Evolutionary conservation across 2,888 invertebrate species (phyloP).

Genomic region (Dynastes hyllus): DNA sequence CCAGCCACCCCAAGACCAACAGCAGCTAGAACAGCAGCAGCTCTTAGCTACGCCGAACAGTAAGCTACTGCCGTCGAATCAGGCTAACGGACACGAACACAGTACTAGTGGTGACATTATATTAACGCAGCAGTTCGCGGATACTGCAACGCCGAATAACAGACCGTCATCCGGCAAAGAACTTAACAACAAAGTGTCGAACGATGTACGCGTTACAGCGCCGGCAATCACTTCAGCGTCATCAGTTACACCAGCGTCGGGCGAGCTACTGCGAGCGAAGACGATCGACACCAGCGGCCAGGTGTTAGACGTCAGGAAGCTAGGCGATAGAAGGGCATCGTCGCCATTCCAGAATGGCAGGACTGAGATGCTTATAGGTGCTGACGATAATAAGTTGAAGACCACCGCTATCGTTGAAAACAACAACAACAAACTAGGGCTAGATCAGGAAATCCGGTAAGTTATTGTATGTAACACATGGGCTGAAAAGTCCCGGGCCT

Average conservation of each 20-base stretch:
- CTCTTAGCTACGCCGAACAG: slow-evolving; percentile 52
- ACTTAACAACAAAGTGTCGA: slow-evolving; percentile 62
- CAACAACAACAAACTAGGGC: slow-evolving; percentile 74
- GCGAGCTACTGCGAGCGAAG: slow-evolving; percentile 52
- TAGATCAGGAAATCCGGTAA: slow-evolving; percentile 76
- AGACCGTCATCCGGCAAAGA: slow-evolving; percentile 49
- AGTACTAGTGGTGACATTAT: slow-evolving; percentile 60
- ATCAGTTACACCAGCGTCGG: slow-evolving; percentile 40
- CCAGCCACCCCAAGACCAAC: slow-evolving; percentile 26
- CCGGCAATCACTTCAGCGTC: slow-evolving; percentile 46
- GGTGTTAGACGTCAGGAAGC: slow-evolving; percentile 71
- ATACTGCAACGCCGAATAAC: slow-evolving; percentile 58
- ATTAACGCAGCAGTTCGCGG: slow-evolving; percentile 62
- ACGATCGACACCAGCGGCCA: slow-evolving; percentile 64
- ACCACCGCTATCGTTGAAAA: slow-evolving; percentile 77
- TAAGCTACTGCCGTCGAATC: slow-evolving; percentile 61
- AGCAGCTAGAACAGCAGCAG: slow-evolving; percentile 32
- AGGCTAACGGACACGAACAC: slow-evolving; percentile 62
- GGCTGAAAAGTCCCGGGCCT: too few relatives aligned
- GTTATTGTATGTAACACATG: slow-evolving; percentile 58
- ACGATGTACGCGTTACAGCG: slow-evolving; percentile 63
- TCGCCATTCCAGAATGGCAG: slow-evolving; percentile 81
- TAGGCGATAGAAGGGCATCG: slow-evolving; percentile 72
- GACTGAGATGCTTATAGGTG: slow-evolving; percentile 83
- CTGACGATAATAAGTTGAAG: slow-evolving; percentile 76